These are phyloP conservation scores for Chironex yamaguchii DNA, from an alignment of 30 jellyfish, hydroid and myxozoan species.

Conservation along the genomic window DNA sequence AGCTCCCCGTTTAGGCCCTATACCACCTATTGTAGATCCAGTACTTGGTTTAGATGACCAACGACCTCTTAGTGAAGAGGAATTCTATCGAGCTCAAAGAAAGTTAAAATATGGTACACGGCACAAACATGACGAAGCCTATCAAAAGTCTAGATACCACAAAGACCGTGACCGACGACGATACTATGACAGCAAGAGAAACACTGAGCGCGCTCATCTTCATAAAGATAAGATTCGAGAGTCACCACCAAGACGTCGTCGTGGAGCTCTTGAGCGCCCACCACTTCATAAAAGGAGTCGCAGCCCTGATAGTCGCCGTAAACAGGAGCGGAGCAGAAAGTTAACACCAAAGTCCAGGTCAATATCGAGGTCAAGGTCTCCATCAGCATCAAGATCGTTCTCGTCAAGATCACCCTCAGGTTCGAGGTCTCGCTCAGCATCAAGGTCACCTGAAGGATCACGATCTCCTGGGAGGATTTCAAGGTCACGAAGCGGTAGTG, in stretches of 20 bases:
- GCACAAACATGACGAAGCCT: neutral
- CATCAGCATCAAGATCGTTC: no score
- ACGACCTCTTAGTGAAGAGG: constrained; percentile 89
- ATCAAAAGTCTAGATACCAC: neutral
- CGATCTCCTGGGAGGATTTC: neutral
- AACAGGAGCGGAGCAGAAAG: no score
- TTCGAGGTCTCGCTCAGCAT: neutral
- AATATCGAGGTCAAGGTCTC: no score
- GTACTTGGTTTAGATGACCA: neutral
- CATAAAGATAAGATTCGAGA: no score
- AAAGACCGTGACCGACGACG: neutral
- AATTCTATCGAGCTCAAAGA: constrained; percentile 85
- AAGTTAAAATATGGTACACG: constrained; percentile 22
- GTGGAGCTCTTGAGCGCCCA: no score
- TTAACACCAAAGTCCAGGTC: no score
- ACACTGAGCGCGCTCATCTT: neutral
- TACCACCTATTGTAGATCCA: neutral
- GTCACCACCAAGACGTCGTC: no score
- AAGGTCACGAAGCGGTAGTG: no score
- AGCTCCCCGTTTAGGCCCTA: neutral
- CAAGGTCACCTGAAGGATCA: neutral
- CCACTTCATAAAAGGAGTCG: no score
- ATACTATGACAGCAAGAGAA: neutral
- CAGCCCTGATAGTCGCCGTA: no score
- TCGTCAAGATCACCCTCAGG: neutral